Base-by-base conservation (phyloP, 2,113 vertebrate species). In the Coptodon rendalli region DNA sequence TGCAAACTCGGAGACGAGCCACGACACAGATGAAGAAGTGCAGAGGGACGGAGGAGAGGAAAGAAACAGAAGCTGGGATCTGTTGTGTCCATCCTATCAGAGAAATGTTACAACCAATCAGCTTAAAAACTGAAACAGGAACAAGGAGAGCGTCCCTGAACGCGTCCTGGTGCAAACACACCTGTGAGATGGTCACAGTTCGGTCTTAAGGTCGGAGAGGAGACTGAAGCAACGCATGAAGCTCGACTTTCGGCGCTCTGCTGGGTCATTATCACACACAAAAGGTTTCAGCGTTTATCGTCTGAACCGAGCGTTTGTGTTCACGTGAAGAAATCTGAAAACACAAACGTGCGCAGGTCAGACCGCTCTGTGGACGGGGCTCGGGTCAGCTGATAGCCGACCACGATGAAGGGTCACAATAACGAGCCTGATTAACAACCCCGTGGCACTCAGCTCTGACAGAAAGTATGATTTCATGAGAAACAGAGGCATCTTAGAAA, bases 291-390 rank as follows among this genome's bases (percentile, higher is more conserved):
- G 54, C 12, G 6, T 57, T 57, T 57, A 57, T 57, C 1, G 12
- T 57, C 54, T 57, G 54, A 56, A 5, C 12, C 0, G 4, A 27
- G 22, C 22, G 22, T 56, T 56, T 24, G 22, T 24, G 53, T 56
- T 56, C 22, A 56, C 2, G 11, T 24, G 22, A 13, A 24, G 22
- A 57, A 27, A 57, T 57, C 22, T 57, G 22, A 57, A 27, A 57
- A 57, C 54, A 57, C 54, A 27, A 57, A 57, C 4, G 22, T 14
- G 54, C 0, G 4, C 54, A 7, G 12, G 24, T 57, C 54, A 57
- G 4, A 0, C 12, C 12, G 1, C 54, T 27, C 54, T 27, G 24
- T 57, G 54, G 54, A 2, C 12, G 1, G 22, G 54, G 12, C 54
- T 57, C 22, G 6, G 22, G 54, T 57, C 54, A 57, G 54, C 54